Base-by-base conservation (phyloP, 2,113 vertebrate genomes). In the Ascaphus truei region DNA sequence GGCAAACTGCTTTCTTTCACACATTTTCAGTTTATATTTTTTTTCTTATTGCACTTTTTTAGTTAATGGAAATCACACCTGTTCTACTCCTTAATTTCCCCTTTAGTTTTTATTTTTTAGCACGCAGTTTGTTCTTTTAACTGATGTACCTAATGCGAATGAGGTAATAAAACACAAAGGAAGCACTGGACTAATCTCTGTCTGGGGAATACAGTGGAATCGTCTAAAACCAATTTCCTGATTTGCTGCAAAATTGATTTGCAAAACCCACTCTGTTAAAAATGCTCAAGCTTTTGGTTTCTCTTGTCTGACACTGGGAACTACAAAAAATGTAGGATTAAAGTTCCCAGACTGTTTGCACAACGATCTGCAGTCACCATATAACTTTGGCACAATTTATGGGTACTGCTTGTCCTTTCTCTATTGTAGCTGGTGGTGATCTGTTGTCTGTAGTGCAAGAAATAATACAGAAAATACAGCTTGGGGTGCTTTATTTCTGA, bases 241-340 rank as follows among this genome's bases (percentile, higher is more conserved):
- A 22, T 63, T 3, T 41, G 26, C 11, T 7, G 31, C 65, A 50
- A 23, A 59, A 31, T 6, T 59, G 67, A 9, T 29, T 18, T 62
- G 25, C 61, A 76, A 71, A 68, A 65, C 31, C 50, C 50, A 2
- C 20, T 62, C 13, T 48, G 37, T 47, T 50, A 22, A 60, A 56
- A 25, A 27, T 30, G 13, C 30, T 30, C 11, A 7, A 53, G n/a
- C 33, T 66, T 18, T 41, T 50, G 60, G 50, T 27, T 68, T 72
- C 31, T 72, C 27, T 74, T 68, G 41, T 41, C 0, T 18, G 22
- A 3, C 36, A 62, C 68, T 64, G 23, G 51, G 63, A 68, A 37
- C 34, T 65, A 25, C 34, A 22, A 72, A 59, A 72, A 57, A 26
- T 16, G 64, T 9, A 18, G 3, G 26, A 12, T 72, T 62, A 60